A percentile compares a stretch with the other conserved stretches of the same genome.
These are phyloP conservation scores for Phataginus tricuspis DNA, from an alignment of 2,797 vertebrate genomes.

Conservation along the genomic window DNA sequence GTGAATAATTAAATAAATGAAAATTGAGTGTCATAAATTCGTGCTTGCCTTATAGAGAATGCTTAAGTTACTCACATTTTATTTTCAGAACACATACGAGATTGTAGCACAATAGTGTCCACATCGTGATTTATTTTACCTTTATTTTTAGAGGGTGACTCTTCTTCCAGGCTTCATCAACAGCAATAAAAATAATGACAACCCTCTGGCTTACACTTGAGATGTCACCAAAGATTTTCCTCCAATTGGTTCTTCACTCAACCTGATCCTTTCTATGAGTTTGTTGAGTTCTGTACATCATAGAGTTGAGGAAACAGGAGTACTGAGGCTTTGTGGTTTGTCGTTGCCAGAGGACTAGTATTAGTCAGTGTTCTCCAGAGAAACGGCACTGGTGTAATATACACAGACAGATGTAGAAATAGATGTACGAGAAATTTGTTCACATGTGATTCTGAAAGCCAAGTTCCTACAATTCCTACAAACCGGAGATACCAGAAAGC, in stretches of 20 bases:
- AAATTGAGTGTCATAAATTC: background rate
- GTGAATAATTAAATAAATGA: background rate
- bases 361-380: background rate
- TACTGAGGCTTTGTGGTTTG: background rate
- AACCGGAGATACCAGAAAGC: background rate
- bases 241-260: background rate
- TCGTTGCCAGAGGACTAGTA: accelerated
- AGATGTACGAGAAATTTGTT: background rate
- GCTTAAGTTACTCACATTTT: background rate
- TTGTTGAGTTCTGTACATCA: no score
- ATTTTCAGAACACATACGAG: background rate
- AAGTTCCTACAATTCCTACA: background rate
- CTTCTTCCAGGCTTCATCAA: background rate
- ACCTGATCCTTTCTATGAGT: accelerated
- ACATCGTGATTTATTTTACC: accelerated
- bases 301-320: background rate
- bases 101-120: background rate
- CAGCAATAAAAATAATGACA: no score
- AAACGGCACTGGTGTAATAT: background rate
- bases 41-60: background rate
- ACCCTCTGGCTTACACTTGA: background rate
- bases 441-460: no score
- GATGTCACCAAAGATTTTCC: background rate
- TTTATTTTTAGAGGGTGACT: background rate
- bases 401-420: no score